phyloP scores from a whole-genome alignment of 2,888 invertebrate genomes.

The Pherbina coryleti region DNA sequence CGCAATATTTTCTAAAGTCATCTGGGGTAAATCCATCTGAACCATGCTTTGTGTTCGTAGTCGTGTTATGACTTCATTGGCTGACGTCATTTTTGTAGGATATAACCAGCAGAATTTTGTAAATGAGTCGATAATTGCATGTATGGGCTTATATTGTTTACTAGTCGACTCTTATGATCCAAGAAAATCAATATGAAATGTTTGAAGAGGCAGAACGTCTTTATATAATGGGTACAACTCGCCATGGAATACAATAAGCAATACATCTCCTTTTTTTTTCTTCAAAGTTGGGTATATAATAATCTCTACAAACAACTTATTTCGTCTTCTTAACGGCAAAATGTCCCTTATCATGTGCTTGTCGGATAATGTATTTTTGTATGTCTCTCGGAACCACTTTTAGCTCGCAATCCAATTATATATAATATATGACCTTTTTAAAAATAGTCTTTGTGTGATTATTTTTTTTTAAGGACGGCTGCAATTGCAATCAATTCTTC shows the following conservation, averaged over 20 bases:
- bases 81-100: slow-evolving; percentile 55
- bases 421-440: slow-evolving; percentile 26
- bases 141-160: slow-evolving; percentile 47
- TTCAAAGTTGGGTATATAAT: slow-evolving; percentile 42
- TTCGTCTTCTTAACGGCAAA: slow-evolving; percentile 37
- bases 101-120: slow-evolving; percentile 60
- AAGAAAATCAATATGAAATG: slow-evolving; percentile 36
- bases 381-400: slow-evolving; percentile 32
- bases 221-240: slow-evolving; percentile 39
- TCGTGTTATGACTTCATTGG: slow-evolving; percentile 57
- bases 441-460: slow-evolving; percentile 17
- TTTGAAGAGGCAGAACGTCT: slow-evolving; percentile 36
- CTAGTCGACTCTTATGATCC: slow-evolving; percentile 26
- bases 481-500: slow-evolving; percentile 11
- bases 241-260: slow-evolving; percentile 41
- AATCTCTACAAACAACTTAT: slow-evolving; percentile 34
- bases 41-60: slow-evolving; percentile 53
- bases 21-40: slow-evolving; percentile 55
- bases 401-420: slow-evolving; percentile 19
- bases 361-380: slow-evolving; percentile 36
- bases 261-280: slow-evolving; percentile 40
- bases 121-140: slow-evolving; percentile 62
- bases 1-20: slow-evolving; percentile 60
- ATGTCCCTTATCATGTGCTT: too few species aligned
- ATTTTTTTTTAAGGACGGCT: background rate